Evolutionary conservation across 1,140 invertebrate species (phyloP), one percentile per base, ranked within the genome.

Genomic region (Scylla paramamosain): DNA sequence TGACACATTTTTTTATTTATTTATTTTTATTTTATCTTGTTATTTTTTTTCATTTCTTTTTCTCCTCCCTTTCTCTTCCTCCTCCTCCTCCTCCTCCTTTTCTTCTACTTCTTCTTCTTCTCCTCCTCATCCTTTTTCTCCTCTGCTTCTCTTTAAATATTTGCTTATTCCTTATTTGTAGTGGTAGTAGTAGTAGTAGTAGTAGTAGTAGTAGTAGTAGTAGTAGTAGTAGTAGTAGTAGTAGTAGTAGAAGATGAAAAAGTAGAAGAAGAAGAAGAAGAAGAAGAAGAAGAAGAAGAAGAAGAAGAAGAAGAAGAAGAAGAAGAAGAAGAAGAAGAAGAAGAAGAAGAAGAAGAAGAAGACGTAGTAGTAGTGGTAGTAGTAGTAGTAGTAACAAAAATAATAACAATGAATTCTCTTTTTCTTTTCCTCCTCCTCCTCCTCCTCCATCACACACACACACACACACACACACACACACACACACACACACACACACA

Each of bases 401-500:
- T 59, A 59, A 12, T 59, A 12, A 16, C 10, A 16, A 16, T 59
- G 1, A 20, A 0, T 8, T 59, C 10, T 59, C 52, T 20, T 59
- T 20, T 88, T 29, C 46, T 46, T 25, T 29, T 88, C 29, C n/a
- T 46, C 86, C 86, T 6, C 29, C 86, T 88, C 29, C 29, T 88
- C 7, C 31, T 25, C 32, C 86, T 32, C 86, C 46, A 6, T 32
- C 31, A 32, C 86, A 7, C 32, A 59, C 12, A 59, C 6, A 39
- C 86, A 91, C 48, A 91, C n/a, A 91, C 48, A 91, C 48, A 52
- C 48, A 91, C 48, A 91, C 48, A 91, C 45, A 91, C 48, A 91
- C 48, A 91, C 48, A 91, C 48, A 91, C 48, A 91, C n/a, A 91
- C 45, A 52, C 48, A 25, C 20, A 59, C 31, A 59, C 12, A 59